Base-by-base conservation (phyloP, 2,888 invertebrate species). In the Acronicta alni region DNA sequence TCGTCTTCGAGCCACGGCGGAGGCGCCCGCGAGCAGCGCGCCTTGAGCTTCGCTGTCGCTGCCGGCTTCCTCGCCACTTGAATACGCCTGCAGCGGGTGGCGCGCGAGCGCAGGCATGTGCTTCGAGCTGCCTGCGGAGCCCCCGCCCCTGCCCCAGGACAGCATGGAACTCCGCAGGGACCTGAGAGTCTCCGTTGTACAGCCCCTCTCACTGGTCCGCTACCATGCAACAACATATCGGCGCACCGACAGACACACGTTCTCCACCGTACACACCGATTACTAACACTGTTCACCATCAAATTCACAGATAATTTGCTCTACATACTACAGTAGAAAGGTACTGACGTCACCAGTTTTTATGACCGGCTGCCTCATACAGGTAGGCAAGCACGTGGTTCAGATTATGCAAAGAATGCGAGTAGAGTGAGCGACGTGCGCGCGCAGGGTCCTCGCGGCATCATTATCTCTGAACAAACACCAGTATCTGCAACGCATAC, bases 141-240 rank as follows among this genome's bases (percentile, higher is more conserved):
- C 81, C 73, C 80, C 84, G 80, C 75, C 88, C 82, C 80, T 85
- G 68, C 83, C 82, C 93, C 93, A 93, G 80, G 92, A 87, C 88
- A 93, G 90, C 93, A 94, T 94, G 82, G 92, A 91, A 83, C 87
- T 91, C 86, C 90, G 92, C 84, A 94, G 87, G 85, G 89, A 88
- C 86, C 92, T 91, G 87, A 94, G 89, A 84, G 93, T 89, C 93
- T 93, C 93, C 94, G 94, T 94, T 88, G 90, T 93, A 90, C 87
- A 87, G 88, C 88, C 89, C 89, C 90, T 88, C 89, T 88, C 86
- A 79, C 84, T 86, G 77, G 81, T 80, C 79, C 70, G 75, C 81
- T 79, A 84, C 87, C 90, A 94, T 89, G 84, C 91, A 92, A 90
- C 91, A 90, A 91, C 94, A 94, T 94, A 91, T 89, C 93, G 92